Conservation (phyloP, 2,113 vertebrate species). For the Burhinus bistriatus region DNA sequence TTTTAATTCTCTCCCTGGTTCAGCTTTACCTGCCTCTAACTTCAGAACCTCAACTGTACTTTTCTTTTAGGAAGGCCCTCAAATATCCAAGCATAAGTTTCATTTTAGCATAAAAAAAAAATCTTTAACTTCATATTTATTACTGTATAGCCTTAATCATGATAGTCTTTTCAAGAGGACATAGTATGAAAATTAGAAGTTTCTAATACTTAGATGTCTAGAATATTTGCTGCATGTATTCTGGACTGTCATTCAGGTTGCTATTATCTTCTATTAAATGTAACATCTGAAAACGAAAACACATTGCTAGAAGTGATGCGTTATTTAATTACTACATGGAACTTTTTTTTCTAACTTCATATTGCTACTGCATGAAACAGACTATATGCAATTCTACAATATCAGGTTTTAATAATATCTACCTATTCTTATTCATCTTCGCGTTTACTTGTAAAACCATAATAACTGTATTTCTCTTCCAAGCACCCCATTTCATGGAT, state of each 20-base stretch:
- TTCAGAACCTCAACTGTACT: not conserved
- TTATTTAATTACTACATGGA: not conserved
- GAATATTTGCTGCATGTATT: not conserved
- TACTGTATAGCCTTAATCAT: not conserved
- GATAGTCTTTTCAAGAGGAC: not conserved
- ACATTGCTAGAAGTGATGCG: not conserved
- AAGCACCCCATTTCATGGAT: not conserved
- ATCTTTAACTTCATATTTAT: not conserved
- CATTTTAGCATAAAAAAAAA: not conserved
- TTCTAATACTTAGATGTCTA: not conserved
- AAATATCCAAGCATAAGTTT: not conserved
- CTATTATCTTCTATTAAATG: not conserved
- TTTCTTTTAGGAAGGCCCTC: not conserved
- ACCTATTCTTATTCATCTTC: not conserved
- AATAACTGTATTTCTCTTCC: not conserved
- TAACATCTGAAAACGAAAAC: not conserved
- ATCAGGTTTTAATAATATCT: not conserved
- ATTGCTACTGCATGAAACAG: not conserved
- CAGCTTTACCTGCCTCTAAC: not conserved
- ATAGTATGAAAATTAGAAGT: not conserved
- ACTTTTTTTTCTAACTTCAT: not conserved
- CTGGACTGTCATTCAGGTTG: not conserved
- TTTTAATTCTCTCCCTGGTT: not conserved
- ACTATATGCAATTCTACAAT: not conserved
- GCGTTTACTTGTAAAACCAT: not conserved